Conservation (phyloP, 2,888 invertebrate species). For the Meiosimyza platycephala region DNA sequence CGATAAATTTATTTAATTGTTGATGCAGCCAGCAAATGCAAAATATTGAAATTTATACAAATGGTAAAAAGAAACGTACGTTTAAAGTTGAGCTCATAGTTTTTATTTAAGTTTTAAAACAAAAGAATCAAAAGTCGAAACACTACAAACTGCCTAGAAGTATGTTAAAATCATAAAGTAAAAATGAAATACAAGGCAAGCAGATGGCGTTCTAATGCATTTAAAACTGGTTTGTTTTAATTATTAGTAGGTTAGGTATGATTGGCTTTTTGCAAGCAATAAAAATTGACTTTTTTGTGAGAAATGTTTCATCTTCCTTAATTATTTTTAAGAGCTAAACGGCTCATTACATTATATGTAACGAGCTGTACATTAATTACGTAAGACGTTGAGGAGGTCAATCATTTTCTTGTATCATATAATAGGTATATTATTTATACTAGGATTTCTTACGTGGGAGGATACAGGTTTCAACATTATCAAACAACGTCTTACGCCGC, state of each 20-base stretch:
- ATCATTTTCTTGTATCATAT: too few relatives aligned
- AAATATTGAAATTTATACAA: background rate
- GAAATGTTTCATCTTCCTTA: too few relatives aligned
- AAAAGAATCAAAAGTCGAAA: background rate
- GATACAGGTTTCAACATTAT: too few relatives aligned
- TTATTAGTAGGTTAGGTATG: background rate
- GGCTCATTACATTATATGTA: too few relatives aligned
- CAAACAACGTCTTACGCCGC: too few relatives aligned
- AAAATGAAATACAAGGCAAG: constrained; percentile 12
- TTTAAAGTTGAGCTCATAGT: constrained; percentile 7
- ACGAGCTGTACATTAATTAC: too few relatives aligned
- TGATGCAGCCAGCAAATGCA: background rate
- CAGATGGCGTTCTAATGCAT: constrained; percentile 17
- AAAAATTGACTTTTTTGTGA: too few relatives aligned
- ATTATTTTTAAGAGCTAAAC: too few relatives aligned
- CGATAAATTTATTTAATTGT: constrained; percentile 19
- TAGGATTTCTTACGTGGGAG: too few relatives aligned
- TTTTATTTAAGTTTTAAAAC: constrained; percentile 9
- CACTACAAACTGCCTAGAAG: constrained; percentile 14
- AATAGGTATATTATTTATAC: too few relatives aligned
- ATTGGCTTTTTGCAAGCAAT: too few relatives aligned
- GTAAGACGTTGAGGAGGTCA: too few relatives aligned
- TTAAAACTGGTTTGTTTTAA: constrained; percentile 22
- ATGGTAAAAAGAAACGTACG: background rate
- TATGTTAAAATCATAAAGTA: background rate